Conservation (phyloP, 2,888 invertebrate species). For the Apamea anceps region DNA sequence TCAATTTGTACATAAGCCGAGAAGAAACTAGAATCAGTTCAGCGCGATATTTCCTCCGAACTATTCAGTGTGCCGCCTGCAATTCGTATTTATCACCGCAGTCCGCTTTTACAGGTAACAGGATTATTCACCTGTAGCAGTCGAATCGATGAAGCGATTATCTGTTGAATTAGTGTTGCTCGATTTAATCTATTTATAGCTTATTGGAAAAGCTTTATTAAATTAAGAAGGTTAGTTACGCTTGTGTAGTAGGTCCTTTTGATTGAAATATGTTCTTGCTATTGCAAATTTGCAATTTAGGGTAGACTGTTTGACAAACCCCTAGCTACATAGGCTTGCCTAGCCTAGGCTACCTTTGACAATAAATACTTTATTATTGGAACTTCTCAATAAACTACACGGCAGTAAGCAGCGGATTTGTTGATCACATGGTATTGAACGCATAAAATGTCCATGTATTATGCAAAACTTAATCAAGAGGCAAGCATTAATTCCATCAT, state of each 20-base stretch:
- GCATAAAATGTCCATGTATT: background rate
- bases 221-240: background rate
- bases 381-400: background rate
- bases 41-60: background rate
- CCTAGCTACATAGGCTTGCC: too few species aligned
- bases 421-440: too few species aligned
- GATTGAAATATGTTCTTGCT: background rate
- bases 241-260: background rate
- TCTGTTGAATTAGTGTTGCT: constrained; percentile 16
- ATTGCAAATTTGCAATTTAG: background rate
- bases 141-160: constrained; percentile 15
- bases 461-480: background rate
- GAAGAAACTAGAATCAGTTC: constrained; percentile 2
- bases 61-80: background rate
- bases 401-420: background rate
- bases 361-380: background rate
- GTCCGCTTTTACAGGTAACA: constrained; percentile 21
- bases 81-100: constrained; percentile 16
- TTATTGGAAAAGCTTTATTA: constrained; percentile 13
- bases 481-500: background rate
- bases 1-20: constrained; percentile 11
- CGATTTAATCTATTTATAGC: background rate
- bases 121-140: constrained; percentile 23
- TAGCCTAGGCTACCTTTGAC: too few species aligned
- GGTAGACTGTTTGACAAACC: background rate